Evolutionary conservation across 2,113 vertebrate genomes (phyloP).

Genomic region (Lycaon pictus): DNA sequence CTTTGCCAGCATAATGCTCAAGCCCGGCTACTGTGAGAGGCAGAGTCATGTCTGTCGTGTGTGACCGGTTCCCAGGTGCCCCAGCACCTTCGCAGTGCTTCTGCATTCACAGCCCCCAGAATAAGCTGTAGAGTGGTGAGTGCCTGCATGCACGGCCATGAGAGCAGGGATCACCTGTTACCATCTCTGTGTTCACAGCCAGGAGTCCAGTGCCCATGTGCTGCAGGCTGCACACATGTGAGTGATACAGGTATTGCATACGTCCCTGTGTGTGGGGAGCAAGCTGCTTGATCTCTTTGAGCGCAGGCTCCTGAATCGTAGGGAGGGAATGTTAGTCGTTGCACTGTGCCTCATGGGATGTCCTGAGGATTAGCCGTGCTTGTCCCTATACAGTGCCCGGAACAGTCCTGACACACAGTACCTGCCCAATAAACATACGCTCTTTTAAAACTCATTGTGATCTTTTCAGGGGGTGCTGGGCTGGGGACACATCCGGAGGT

Average conservation of each 20-base stretch:
- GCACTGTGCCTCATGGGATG: too few relatives aligned
- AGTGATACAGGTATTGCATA: too few relatives aligned
- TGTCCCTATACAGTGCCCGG: not conserved
- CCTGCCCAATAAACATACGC: not conserved
- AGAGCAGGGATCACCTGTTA: not conserved
- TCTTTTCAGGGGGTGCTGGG: not conserved
- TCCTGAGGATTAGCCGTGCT: not conserved
- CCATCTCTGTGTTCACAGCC: not conserved
- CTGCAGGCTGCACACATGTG: not conserved
- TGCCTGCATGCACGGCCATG: not conserved
- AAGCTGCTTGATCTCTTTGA: not conserved
- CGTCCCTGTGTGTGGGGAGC: too few relatives aligned
- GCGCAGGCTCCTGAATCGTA: not conserved
- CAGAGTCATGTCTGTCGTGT: not conserved
- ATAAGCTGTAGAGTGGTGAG: not conserved
- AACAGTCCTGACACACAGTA: not conserved
- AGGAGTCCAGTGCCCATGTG: not conserved
- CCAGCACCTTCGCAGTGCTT: not conserved
- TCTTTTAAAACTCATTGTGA: too few relatives aligned
- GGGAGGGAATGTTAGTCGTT: too few relatives aligned
- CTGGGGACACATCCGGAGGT: not conserved
- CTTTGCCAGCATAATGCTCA: not conserved
- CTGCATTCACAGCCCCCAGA: not conserved
- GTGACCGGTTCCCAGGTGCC: too few relatives aligned
- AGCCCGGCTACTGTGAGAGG: not conserved